Evolutionary conservation across 2,113 vertebrate species (phyloP).

Genomic region (human (Homo sapiens)): GRCh38 chr1:101917501-101918000

Average conservation of each 20-base stretch:
- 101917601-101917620: too few species aligned
- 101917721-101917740: not conserved
- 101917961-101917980: not conserved
- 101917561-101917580: too few species aligned
- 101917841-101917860: not conserved
- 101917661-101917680: too few species aligned
- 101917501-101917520: too few species aligned
- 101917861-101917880: not conserved
- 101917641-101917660: too few species aligned
- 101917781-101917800: not conserved
- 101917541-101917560: too few species aligned
- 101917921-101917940: not conserved
- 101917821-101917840: not conserved
- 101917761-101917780: not conserved
- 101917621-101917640: too few species aligned
- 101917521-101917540: too few species aligned
- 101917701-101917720: too few species aligned
- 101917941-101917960: constrained; percentile 20
- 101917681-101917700: too few species aligned
- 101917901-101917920: not conserved
- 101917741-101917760: not conserved
- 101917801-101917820: not conserved
- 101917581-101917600: too few species aligned
- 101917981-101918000: not conserved
- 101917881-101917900: not conserved